phyloP scores from a whole-genome alignment of 2,888 invertebrate species.

The Peribatodes rhomboidaria region DNA sequence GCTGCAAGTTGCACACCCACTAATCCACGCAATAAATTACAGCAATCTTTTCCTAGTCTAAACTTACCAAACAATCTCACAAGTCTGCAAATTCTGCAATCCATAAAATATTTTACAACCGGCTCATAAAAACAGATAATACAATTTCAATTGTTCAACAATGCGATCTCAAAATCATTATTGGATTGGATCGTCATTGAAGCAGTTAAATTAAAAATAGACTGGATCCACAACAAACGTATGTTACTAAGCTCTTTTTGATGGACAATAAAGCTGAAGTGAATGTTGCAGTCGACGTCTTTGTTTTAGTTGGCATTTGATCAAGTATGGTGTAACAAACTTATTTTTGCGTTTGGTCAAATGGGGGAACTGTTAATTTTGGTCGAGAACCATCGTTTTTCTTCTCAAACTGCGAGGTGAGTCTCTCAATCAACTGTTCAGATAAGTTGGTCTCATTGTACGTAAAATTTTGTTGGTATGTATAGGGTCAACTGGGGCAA shows the following conservation, averaged over 20 bases:
- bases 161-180: slow-evolving; percentile 16
- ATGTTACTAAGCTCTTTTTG: slow-evolving; percentile 63
- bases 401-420: neutral
- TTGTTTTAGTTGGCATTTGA: slow-evolving; percentile 65
- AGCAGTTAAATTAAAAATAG: slow-evolving; percentile 26
- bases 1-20: no score
- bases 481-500: no score
- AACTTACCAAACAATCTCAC: neutral
- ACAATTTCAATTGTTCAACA: slow-evolving; percentile 26
- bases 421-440: neutral
- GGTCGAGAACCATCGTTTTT: neutral
- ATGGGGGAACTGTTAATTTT: neutral
- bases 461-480: no score
- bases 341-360: neutral
- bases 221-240: slow-evolving; percentile 36
- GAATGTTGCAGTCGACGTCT: slow-evolving; percentile 49
- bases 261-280: slow-evolving; percentile 57
- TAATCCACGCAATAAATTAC: slow-evolving; percentile 1
- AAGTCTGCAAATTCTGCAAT: neutral
- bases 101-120: slow-evolving; percentile 13
- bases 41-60: neutral
- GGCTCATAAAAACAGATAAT: slow-evolving; percentile 16
- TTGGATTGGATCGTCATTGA: neutral
- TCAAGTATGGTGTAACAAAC: slow-evolving; percentile 47
- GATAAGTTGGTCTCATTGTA: no score